A percentile compares a stretch with the other conserved stretches of the same genome.
Conservation (phyloP, 92 coral and sea anemone species). For the Umimayanthus kanabou region DNA sequence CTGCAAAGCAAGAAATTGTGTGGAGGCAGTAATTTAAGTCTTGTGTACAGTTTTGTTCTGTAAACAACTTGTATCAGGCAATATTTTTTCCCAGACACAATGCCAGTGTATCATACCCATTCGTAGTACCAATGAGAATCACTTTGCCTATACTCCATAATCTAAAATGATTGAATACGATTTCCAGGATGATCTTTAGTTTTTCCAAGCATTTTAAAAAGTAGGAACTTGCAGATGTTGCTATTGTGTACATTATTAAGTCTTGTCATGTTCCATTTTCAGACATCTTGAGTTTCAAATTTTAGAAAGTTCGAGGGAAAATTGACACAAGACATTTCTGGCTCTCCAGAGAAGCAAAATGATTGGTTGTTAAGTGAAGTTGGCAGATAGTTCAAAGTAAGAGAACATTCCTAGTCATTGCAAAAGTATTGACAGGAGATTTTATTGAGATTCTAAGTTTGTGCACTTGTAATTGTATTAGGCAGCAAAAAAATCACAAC, state of each 20-base stretch:
- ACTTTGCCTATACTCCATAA: background rate
- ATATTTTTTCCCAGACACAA: background rate
- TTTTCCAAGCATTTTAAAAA: too few relatives aligned
- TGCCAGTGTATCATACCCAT: constrained; percentile 3
- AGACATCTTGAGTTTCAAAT: too few relatives aligned
- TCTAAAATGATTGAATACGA: too few relatives aligned
- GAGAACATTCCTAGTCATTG: too few relatives aligned
- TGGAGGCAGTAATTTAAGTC: background rate
- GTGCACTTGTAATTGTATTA: too few relatives aligned
- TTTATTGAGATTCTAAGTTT: too few relatives aligned
- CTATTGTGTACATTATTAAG: background rate
- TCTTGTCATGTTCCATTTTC: background rate
- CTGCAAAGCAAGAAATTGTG: background rate
- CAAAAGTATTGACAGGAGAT: too few relatives aligned
- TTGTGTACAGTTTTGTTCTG: background rate
- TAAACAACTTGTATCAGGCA: background rate
- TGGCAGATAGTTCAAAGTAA: background rate
- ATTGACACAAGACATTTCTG: background rate
- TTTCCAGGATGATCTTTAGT: background rate
- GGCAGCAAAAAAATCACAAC: too few relatives aligned
- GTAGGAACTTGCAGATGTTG: background rate
- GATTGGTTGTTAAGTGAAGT: too few relatives aligned
- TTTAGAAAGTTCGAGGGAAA: background rate
- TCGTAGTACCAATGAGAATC: background rate
- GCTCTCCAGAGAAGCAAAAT: background rate